These are phyloP conservation scores for Perca flavescens DNA, from an alignment of 2,113 vertebrate genomes.

Conservation along the genomic window DNA sequence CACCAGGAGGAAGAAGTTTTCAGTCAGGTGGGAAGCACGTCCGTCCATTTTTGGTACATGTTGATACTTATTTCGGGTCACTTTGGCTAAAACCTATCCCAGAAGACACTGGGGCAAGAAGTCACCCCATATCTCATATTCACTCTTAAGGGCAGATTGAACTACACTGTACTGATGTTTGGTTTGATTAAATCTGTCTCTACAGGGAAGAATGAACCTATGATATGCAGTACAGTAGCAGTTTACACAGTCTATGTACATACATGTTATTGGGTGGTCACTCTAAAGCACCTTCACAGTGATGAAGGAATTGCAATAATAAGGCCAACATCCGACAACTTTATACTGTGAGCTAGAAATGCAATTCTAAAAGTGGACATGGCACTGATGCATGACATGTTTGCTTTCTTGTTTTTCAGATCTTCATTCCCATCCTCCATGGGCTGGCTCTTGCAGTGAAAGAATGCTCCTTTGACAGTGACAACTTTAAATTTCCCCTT, in stretches of 20 bases:
- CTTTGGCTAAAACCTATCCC: background rate
- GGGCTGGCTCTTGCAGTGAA: slow-evolving; percentile 94
- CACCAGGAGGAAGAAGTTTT: slow-evolving; percentile 97
- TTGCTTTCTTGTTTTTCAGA: slow-evolving; percentile 81
- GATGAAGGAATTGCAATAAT: background rate
- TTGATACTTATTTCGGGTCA: background rate
- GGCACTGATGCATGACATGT: background rate
- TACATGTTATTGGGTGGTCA: background rate
- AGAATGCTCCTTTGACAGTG: slow-evolving; percentile 97
- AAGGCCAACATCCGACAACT: background rate
- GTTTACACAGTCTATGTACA: background rate
- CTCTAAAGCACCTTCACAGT: background rate
- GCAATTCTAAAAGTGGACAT: background rate
- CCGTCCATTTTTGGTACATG: background rate
- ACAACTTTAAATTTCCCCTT: slow-evolving; percentile 98
- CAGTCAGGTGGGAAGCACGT: slow-evolving; percentile 88
- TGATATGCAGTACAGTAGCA: background rate
- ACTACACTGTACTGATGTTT: background rate
- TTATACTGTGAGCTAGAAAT: slow-evolving; percentile 9
- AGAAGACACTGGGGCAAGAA: background rate
- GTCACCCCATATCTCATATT: background rate
- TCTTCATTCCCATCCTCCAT: slow-evolving; percentile 96
- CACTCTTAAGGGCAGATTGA: background rate
- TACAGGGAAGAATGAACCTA: background rate
- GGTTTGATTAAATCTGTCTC: background rate